Base-by-base conservation (phyloP, 2,113 vertebrate species). In the Microtus richardsoni region DNA sequence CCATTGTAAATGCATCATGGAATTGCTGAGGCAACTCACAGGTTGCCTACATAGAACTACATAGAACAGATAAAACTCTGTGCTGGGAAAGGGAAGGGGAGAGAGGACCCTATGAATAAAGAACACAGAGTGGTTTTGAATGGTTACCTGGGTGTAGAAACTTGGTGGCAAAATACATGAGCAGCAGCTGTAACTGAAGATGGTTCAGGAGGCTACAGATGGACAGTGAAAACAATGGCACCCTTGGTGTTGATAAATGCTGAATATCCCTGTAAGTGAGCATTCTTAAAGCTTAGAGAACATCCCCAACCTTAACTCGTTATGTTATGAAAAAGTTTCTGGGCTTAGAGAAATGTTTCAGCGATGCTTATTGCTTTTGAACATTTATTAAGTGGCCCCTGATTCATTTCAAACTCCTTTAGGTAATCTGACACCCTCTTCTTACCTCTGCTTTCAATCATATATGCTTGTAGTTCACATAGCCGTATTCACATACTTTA, bases 31-130 rank as follows among this genome's bases (percentile, higher is more conserved):
- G 4, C 3, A 21, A 39, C 22, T 21, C 10, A 79, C 12, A 54
- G 70, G 26, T 36, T 49, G 49, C 49, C 49, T 12, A 49, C 49
- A 49, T 11, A 49, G 47, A 49, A 64, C 14, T 5, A 0, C 5
- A 73, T 30, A 21, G 39, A n/a, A 16, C 2, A 30, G 3, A 8
- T 52, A 3, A 80, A 21, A 3, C 17, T 36, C 24, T 9, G 6
- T 13, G 6, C 22, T 80, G 3, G 22, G 5, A 30, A 54, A 78
- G 28, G 16, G 21, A 54, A 60, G 0, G 2, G 5, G 1, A 58
- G 2, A 4, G 12, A 5, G 24, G 0, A 2, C n/a, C 1, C 11
- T 30, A 14, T 22, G 21, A 73, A 22, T 14, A 36, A 3, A 12
- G 1, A 47, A 58, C 13, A 58, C 9, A 12, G 6, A 54, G 41